Evolutionary conservation across 2,797 vertebrate genomes (phyloP).

Genomic region (Xenentodon cancila): DNA sequence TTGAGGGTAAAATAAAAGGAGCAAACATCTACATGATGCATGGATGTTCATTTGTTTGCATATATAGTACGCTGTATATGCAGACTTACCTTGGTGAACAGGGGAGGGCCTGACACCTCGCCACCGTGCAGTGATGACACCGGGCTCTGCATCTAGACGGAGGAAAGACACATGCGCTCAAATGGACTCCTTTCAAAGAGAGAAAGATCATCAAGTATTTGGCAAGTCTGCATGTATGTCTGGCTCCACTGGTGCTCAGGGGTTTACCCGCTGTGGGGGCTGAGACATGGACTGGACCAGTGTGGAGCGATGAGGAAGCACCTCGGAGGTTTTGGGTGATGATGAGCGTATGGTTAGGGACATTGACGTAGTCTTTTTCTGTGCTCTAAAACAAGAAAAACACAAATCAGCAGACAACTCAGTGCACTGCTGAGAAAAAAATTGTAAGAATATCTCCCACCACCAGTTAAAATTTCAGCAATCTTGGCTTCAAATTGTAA

Average conservation of each 20-base stretch:
- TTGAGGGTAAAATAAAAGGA: not conserved
- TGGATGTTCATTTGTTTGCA: not conserved
- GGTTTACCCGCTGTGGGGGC: constrained; percentile 87
- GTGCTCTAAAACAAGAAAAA: constrained; percentile 78
- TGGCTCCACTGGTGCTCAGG: constrained; percentile 1
- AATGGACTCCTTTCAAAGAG: not conserved
- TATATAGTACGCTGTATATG: not conserved
- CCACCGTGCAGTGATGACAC: constrained; percentile 80
- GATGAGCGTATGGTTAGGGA: constrained; percentile 94
- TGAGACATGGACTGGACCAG: constrained; percentile 91
- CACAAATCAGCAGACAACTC: constrained; percentile 7
- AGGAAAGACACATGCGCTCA: not conserved
- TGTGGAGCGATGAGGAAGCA: constrained; percentile 81
- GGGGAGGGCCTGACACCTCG: constrained; percentile 83
- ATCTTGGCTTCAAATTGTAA: constrained; percentile 55
- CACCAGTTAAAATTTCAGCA: constrained; percentile 56
- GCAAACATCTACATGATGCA: not conserved
- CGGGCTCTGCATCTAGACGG: constrained; percentile 88
- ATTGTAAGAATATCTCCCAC: constrained; percentile 42
- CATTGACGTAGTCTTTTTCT: constrained; percentile 96
- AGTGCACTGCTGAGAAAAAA: constrained; percentile 28
- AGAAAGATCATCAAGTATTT: not conserved
- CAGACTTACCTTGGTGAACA: constrained; percentile 89
- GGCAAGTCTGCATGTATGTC: not conserved
- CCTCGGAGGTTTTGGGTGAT: constrained; percentile 88